phyloP scores from a whole-genome alignment of 2,113 vertebrate species.

The Nettapus auritus region DNA sequence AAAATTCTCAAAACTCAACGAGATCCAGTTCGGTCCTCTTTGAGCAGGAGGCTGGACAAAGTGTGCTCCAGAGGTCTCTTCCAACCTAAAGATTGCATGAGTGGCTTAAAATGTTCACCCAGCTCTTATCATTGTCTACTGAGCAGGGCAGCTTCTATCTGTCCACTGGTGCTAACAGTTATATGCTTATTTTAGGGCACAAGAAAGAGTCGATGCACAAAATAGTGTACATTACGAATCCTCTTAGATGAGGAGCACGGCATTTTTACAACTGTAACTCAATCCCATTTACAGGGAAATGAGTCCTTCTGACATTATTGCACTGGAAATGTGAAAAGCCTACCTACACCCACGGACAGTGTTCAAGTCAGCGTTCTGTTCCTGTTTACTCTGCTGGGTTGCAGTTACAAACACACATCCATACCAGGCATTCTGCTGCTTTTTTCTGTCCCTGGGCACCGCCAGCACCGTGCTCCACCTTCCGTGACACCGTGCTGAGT shows the following conservation, averaged over 20 bases:
- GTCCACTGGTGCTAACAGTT: constrained; percentile 27
- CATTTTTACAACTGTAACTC: neutral
- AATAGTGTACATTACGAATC: neutral
- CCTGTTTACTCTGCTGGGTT: neutral
- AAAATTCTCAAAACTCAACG: neutral
- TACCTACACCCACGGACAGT: neutral
- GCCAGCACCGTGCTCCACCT: neutral
- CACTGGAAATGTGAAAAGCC: neutral
- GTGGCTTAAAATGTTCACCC: accelerated
- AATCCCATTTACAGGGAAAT: neutral
- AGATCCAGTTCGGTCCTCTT: neutral
- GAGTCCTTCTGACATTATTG: neutral
- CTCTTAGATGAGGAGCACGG: neutral
- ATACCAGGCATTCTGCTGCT: neutral
- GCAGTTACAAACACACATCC: neutral
- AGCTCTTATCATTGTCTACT: neutral
- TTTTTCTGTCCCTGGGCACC: neutral
- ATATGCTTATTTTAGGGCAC: neutral
- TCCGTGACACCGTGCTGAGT: accelerated
- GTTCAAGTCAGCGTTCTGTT: neutral
- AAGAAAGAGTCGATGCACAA: constrained; percentile 15
- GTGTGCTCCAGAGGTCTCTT: neutral
- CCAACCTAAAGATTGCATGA: neutral
- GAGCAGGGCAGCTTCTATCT: neutral
- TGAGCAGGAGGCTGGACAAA: neutral